phyloP scores from a whole-genome alignment of 35 echinoderm and acorn worm genomes.

The Diadema setosum region DNA sequence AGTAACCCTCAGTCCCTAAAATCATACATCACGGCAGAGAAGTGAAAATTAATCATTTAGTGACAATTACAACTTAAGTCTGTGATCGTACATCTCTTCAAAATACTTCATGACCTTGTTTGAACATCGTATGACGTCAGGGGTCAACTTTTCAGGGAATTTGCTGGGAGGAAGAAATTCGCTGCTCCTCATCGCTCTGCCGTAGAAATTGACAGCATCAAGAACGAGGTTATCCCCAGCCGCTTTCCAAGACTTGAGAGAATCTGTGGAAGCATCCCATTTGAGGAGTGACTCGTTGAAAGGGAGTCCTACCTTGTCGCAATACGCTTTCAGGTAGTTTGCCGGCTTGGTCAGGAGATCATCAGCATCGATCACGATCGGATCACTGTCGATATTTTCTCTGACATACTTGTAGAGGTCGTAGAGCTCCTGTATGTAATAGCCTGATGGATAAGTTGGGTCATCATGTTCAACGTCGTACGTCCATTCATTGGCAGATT shows the following conservation, averaged over 20 bases:
- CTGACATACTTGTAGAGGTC: not conserved
- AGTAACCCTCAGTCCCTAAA: too few species aligned
- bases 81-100: slow-evolving; percentile 12
- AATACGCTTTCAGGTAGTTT: not conserved
- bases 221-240: too few species aligned
- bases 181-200: too few species aligned
- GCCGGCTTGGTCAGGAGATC: slow-evolving; percentile 14
- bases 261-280: not conserved
- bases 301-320: not conserved
- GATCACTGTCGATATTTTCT: not conserved
- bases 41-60: too few species aligned
- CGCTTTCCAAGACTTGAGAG: too few species aligned
- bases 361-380: slow-evolving; percentile 11
- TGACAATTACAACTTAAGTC: too few species aligned
- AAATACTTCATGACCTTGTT: not conserved
- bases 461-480: not conserved
- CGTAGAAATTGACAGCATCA: too few species aligned
- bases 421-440: not conserved
- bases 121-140: not conserved
- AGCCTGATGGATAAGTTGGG: not conserved
- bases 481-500: not conserved
- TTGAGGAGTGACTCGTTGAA: not conserved
- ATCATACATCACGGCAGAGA: too few species aligned
- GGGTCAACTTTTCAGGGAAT: not conserved
- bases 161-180: too few species aligned